These are phyloP conservation scores for Mionectes olivaceus DNA, from an alignment of 2,797 vertebrate species.

Conservation along the genomic window DNA sequence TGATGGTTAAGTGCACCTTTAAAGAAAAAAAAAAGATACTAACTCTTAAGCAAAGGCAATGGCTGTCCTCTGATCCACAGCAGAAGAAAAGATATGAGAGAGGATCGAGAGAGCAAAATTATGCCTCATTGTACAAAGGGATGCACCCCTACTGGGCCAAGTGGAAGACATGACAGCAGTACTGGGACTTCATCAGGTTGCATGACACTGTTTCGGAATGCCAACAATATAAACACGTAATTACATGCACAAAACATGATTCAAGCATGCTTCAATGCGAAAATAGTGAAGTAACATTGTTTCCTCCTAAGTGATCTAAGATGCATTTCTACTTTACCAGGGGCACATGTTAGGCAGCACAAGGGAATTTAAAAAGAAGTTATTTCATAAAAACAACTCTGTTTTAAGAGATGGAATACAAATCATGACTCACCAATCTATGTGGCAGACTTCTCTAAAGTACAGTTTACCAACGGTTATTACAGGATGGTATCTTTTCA, in stretches of 20 bases:
- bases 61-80: not conserved
- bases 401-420: not conserved
- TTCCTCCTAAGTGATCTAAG: not conserved
- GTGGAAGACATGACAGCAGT: not conserved
- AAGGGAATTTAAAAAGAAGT: conserved; percentile 12
- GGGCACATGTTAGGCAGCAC: not conserved
- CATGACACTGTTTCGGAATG: not conserved
- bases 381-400: not conserved
- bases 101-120: not conserved
- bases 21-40: not conserved
- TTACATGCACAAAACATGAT: conserved; percentile 24
- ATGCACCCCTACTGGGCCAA: not conserved
- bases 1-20: not conserved
- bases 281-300: not conserved
- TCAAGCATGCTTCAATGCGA: conserved; percentile 48
- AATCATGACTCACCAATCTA: conserved; percentile 19
- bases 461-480: not conserved
- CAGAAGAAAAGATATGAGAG: not conserved
- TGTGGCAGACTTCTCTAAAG: conserved; percentile 39
- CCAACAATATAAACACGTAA: not conserved
- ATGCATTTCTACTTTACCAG: conserved; percentile 13
- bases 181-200: not conserved
- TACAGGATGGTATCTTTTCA: not conserved
- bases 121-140: not conserved
- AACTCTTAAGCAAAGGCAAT: not conserved